phyloP scores from a whole-genome alignment of 1,140 invertebrate genomes.

The Drosophila teissieri region DNA sequence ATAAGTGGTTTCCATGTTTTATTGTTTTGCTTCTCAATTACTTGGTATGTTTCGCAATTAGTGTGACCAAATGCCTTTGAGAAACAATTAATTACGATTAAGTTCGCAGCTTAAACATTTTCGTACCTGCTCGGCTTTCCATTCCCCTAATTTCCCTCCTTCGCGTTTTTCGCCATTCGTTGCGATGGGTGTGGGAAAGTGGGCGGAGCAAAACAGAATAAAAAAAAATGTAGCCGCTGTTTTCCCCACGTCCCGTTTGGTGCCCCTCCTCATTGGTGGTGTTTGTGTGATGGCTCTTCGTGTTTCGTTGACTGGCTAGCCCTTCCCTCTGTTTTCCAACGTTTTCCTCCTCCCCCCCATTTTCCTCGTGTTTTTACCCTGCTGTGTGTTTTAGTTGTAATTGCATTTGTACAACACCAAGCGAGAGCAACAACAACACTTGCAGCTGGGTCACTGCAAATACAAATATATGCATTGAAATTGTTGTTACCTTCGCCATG shows the following conservation, averaged over 20 bases:
- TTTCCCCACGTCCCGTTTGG: neutral
- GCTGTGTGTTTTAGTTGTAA: conserved; percentile 68
- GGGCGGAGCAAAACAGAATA: conserved; percentile 49
- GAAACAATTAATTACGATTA: conserved; percentile 9
- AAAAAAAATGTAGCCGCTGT: conserved; percentile 15
- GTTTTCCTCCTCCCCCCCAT: neutral
- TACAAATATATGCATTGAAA: conserved; percentile 36
- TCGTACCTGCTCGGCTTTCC: neutral
- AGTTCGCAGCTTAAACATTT: conserved; percentile 13
- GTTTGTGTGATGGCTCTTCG: conserved; percentile 33
- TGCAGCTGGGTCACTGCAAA: conserved; percentile 46
- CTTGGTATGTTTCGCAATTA: neutral
- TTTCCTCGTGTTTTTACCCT: conserved; percentile 13
- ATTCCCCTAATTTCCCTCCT: neutral
- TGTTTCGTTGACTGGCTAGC: conserved; percentile 32
- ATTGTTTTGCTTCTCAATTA: neutral
- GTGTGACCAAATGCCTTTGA: neutral
- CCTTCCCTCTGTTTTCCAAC: neutral
- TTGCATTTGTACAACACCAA: conserved; percentile 69
- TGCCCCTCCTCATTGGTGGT: neutral
- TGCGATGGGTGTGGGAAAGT: conserved; percentile 65
- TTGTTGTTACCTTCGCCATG: conserved; percentile 61
- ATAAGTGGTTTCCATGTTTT: neutral
- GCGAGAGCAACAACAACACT: conserved; percentile 33
- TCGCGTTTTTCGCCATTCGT: conserved; percentile 52